Evolutionary conservation across 2,113 vertebrate species (phyloP).

Genomic region (Gyps fulvus): DNA sequence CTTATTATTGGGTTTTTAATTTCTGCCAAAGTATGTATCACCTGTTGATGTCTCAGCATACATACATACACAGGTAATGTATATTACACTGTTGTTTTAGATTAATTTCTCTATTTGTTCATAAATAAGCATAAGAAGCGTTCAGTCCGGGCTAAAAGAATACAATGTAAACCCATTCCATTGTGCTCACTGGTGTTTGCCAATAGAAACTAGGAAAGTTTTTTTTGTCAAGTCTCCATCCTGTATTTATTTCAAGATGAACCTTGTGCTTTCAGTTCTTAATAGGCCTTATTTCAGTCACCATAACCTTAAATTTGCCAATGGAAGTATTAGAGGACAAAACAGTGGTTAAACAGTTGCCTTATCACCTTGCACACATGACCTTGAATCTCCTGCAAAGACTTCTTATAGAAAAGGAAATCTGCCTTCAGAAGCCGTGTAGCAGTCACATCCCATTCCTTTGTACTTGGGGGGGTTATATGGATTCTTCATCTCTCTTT

Average conservation of each 20-base stretch:
- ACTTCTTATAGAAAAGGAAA: slow-evolving; percentile 2
- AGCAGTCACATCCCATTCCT: slow-evolving; percentile 38
- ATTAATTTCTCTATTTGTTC: neutral
- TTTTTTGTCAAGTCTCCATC: neutral
- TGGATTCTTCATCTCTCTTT: neutral
- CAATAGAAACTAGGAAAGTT: neutral
- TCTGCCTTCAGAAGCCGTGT: slow-evolving; percentile 10
- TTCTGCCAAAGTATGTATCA: neutral
- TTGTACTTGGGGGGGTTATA: neutral
- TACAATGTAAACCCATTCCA: neutral
- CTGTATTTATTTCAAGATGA: neutral
- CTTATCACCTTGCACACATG: slow-evolving; percentile 19
- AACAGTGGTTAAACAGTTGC: neutral
- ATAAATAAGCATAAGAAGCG: neutral
- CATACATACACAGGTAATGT: neutral
- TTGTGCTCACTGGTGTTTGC: neutral
- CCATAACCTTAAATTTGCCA: neutral
- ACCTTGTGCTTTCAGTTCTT: neutral
- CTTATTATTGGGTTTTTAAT: neutral
- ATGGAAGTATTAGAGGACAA: slow-evolving; percentile 17
- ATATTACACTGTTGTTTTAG: neutral
- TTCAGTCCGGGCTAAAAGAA: neutral
- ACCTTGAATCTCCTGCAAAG: slow-evolving; percentile 39
- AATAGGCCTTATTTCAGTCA: neutral
- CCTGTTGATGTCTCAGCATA: neutral